Base-by-base conservation (phyloP, 1,140 invertebrate genomes). In the Leptinotarsa defecta region DNA sequence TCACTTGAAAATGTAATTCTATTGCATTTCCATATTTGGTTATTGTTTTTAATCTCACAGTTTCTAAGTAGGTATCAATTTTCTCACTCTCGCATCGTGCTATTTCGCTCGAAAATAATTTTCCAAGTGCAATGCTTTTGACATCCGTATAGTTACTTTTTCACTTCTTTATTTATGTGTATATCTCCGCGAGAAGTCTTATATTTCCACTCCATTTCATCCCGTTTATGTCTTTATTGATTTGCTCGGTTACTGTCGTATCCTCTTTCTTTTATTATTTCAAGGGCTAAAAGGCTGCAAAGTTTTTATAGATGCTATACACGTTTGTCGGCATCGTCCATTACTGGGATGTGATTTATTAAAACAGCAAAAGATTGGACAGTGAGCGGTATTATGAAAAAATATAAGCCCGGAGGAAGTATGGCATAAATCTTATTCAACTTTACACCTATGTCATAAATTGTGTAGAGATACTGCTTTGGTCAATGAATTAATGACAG, bases 361-460 rank as follows among this genome's bases (percentile, higher is more conserved):
- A 75, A 75, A 75, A 75, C 68, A 71, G 74, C 48, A 68, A 74
- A 48, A 74, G 49, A 69, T 68, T 70, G 68, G 68, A 75, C 65
- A 68, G 65, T 71, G 74, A 69, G 74, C 24, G 17, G 68, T 63
- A 19, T 75, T 68, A 75, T 75, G 74, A 75, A 75, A 75, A 75
- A 75, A 75, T 75, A 75, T 75, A 75, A 75, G 48, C 74, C 74
- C 57, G 17, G 17, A 61, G 64, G 68, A 71, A 70, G 68, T 71
- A 65, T 17, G 52, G 24, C 43, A 75, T 75, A 75, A 75, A 75
- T 75, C 74, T 70, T 71, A 17, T 75, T 75, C 71, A 70, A 70
- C 67, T 75, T 43, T 70, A 63, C 74, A 75, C 74, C 74, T 75
- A 57, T n/a, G 70, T 75, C 74, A 75, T 75, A 75, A 75, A 70